Conservation (phyloP, 2,888 invertebrate species). For the Ichneumoninae sp. region DNA sequence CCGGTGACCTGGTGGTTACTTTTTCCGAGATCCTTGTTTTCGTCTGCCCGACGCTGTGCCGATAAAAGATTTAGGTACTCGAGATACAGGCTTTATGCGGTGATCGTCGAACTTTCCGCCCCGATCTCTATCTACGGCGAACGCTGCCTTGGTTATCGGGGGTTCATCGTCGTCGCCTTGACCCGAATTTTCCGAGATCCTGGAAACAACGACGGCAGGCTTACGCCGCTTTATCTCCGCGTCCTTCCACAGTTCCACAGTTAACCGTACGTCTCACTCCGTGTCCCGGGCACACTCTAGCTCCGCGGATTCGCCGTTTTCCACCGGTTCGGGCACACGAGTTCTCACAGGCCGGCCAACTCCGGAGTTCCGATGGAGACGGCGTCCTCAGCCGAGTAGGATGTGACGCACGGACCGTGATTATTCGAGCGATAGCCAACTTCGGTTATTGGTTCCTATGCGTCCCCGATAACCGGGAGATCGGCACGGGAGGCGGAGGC, state of each 20-base stretch:
- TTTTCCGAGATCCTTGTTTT: too few species aligned
- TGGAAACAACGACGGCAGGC: constrained; percentile 13
- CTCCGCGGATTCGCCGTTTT: not conserved
- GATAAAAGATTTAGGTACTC: too few species aligned
- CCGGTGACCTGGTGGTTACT: too few species aligned
- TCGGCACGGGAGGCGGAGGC: not conserved
- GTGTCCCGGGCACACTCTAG: not conserved
- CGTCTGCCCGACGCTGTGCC: too few species aligned
- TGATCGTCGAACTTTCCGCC: not conserved
- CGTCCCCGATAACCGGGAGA: constrained; percentile 1
- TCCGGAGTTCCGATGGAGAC: constrained; percentile 16
- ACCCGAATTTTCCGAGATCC: constrained; percentile 20
- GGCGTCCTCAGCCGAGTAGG: not conserved
- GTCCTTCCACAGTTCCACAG: not conserved
- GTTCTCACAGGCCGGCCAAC: not conserved
- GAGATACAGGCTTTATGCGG: too few species aligned
- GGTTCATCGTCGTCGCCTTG: constrained; percentile 11
- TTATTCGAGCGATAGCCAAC: constrained; percentile 33
- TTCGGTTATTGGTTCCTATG: constrained; percentile 43
- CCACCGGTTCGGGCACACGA: not conserved
- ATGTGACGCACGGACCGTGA: not conserved
- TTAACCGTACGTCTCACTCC: not conserved
- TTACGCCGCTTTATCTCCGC: not conserved
- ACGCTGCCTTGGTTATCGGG: not conserved
- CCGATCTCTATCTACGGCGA: not conserved